Base-by-base conservation (phyloP, 2,113 vertebrate species). In the Mesitornis unicolor region DNA sequence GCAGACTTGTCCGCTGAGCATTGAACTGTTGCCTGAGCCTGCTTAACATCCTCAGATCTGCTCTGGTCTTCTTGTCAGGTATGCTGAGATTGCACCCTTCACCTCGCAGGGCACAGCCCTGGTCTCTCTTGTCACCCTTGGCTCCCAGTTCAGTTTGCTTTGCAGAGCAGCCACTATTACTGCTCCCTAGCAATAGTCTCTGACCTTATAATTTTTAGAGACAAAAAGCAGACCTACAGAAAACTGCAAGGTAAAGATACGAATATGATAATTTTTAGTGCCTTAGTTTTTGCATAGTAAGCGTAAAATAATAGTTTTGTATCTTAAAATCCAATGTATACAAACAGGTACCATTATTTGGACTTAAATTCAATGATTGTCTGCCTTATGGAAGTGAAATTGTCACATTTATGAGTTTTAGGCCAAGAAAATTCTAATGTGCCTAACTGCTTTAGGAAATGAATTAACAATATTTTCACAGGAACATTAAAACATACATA, bases 21-120 rank as follows among this genome's bases (percentile, higher is more conserved):
- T 25, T 5, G 25, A 47, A 16, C 29, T 16, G 12, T 1, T 36
- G 25, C 45, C 33, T 69, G 43, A 74, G 47, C 21, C 26, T 19
- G 18, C 17, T 28, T 26, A 56, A 24, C 11, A 21, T 50, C 38
- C 21, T 18, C 8, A 25, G 36, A 16, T 43, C 21, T 42, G 8
- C 13, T 43, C 20, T 82, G 24, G 4, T 36, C 11, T 33, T 56
- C 59, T 16, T n/a, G 1, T 13, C 33, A 19, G 31, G 9, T 48
- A 3, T 0, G 0, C 14, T 31, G 22, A 19, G 40, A 22, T 4
- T 45, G 35, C 6, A 6, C 14, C 29, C 8, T 25, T 33, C 33
- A 26, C 7, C 26, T 21, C 14, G 15, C 6, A 45, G 36, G 35
- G 20, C n/a, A 26, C 11, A 61, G 45, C 5, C 10, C 21, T 2